Evolutionary conservation across 2,113 vertebrate species (phyloP).

Genomic region (Saimiri boliviensis): DNA sequence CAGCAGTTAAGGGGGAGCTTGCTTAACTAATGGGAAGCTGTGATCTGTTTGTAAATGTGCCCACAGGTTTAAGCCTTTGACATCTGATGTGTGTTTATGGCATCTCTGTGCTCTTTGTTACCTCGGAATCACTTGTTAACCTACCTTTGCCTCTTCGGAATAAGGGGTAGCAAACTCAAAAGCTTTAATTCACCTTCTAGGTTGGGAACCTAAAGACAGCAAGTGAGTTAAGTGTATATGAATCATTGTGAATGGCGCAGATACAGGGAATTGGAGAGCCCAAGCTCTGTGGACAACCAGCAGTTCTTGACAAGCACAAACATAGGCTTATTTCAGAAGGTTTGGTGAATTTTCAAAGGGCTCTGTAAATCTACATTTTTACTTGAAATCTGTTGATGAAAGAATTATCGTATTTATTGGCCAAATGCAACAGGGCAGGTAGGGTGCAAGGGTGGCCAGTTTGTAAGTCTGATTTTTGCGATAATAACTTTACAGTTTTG

Average conservation of each 20-base stretch:
- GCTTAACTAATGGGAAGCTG: conserved; percentile 67
- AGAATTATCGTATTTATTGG: conserved; percentile 21
- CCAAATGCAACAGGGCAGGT: neutral
- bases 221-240: neutral
- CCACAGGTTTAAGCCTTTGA: conserved; percentile 35
- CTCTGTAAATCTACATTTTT: conserved; percentile 1
- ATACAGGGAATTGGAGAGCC: neutral
- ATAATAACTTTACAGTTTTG: neutral
- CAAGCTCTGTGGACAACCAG: neutral
- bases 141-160: neutral
- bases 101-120: conserved; percentile 51
- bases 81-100: neutral
- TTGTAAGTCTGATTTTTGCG: neutral
- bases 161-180: neutral
- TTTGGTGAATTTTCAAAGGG: conserved; percentile 25
- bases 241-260: neutral
- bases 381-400: neutral
- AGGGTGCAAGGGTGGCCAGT: neutral
- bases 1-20: conserved; percentile 52
- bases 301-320: neutral
- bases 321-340: conserved; percentile 19
- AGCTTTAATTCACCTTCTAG: conserved; percentile 24
- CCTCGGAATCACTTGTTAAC: conserved; percentile 23
- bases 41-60: conserved; percentile 72
- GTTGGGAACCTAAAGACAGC: neutral